Base-by-base conservation (phyloP, 1,140 invertebrate genomes). In the Atta texana region DNA sequence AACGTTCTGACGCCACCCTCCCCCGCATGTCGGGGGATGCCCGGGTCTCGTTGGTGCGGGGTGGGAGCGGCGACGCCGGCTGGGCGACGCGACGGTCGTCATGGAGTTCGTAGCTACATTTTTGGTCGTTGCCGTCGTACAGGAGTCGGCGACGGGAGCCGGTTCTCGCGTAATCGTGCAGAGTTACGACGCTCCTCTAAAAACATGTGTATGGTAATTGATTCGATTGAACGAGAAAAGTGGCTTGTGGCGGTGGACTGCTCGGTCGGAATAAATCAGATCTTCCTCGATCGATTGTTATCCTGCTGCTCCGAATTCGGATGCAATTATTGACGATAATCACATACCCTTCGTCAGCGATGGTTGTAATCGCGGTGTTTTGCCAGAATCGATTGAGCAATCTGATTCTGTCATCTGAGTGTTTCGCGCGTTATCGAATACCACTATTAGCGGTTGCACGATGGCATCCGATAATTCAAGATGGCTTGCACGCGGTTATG, bases 131-230 rank as follows among this genome's bases (percentile, higher is more conserved):
- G 53, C 57, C 74, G 69, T 84, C 87, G 82, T 84, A 66, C 68
- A 82, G 68, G 85, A 78, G 63, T 8, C 77, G 85, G 77, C 84
- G 89, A 77, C 77, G 69, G 74, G 74, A 89, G 78, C 88, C 88
- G 69, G 84, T 72, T 89, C 87, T 89, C 88, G 77, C 49, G 88
- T 90, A 89, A 90, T 90, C 88, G 76, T 16, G 87, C 69, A 18
- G 66, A 24, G n/a, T 87, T 72, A 87, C 89, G 85, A 28, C 77
- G 31, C 31, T 3, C 8, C 8, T 4, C 10, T 39, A 21, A 61
- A 14, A 31, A 39, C 55, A 82, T 82, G 24, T 31, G 72, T 21
- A 74, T 72, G 44, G 68, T 72, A 59, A 82, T 72, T 74, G 34
- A 61, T 61, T 59, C 16, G 34, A 44, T 44, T 14, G 64, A 21